Percentiles rank a stretch among this genome's conserved stretches.
phyloP scores from a whole-genome alignment of 2,888 invertebrate species.

The Erannis defoliaria region DNA sequence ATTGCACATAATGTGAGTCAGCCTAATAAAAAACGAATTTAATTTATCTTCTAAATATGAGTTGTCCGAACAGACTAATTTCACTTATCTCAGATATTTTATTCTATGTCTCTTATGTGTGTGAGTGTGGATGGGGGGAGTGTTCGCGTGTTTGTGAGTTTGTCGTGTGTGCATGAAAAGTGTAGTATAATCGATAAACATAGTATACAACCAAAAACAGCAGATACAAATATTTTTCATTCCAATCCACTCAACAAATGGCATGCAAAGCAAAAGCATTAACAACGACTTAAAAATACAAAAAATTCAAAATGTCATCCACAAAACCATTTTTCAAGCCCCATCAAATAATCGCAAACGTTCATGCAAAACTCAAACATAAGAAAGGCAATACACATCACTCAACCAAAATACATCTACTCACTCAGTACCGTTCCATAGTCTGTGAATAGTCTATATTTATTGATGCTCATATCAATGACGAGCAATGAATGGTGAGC shows the following conservation, averaged over 20 bases:
- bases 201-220: too few relatives aligned
- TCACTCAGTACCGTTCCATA: not conserved
- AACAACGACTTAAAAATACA: not conserved
- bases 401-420: not conserved
- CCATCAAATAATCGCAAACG: not conserved
- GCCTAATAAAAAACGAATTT: too few relatives aligned
- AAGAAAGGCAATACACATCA: not conserved
- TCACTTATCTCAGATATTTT: too few relatives aligned
- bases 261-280: not conserved
- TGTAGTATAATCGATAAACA: too few relatives aligned
- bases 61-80: too few relatives aligned
- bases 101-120: too few relatives aligned
- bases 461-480: not conserved
- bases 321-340: not conserved
- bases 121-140: too few relatives aligned
- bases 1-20: too few relatives aligned
- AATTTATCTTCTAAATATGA: too few relatives aligned
- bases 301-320: not conserved
- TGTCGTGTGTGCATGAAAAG: too few relatives aligned
- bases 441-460: not conserved
- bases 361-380: not conserved
- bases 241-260: not conserved
- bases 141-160: too few relatives aligned
- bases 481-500: not conserved
- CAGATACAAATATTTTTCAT: too few relatives aligned